phyloP scores from a whole-genome alignment of 2,797 vertebrate species.

The Salarias fasciatus region DNA sequence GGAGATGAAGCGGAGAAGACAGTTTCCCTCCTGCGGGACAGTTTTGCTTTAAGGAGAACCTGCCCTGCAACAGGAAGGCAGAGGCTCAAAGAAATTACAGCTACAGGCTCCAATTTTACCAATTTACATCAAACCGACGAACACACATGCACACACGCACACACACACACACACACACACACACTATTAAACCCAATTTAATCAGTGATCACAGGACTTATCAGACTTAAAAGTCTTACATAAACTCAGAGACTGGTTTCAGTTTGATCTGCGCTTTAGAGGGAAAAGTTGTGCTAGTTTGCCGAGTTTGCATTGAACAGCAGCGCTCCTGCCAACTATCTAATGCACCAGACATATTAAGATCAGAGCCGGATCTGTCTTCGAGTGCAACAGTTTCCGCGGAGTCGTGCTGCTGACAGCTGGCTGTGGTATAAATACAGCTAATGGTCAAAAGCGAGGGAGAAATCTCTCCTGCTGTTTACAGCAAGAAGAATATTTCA shows the following conservation, averaged over 20 bases:
- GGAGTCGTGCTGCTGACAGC: conserved; percentile 1
- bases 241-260: conserved; percentile 59
- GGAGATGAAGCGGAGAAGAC: too few species aligned
- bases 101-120: conserved; percentile 64
- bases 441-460: conserved; percentile 14
- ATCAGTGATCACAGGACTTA: conserved; percentile 63
- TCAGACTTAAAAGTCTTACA: conserved; percentile 49
- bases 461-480: conserved; percentile 37
- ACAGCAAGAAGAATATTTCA: conserved; percentile 16
- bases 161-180: neutral
- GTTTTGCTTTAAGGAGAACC: neutral
- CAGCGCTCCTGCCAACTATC: conserved; percentile 46
- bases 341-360: conserved; percentile 44
- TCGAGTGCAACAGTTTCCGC: conserved; percentile 10
- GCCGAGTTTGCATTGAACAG: conserved; percentile 50
- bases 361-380: conserved; percentile 49
- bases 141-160: conserved; percentile 11
- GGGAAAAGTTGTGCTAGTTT: conserved; percentile 37
- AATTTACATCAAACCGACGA: conserved; percentile 70
- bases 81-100: conserved; percentile 17
- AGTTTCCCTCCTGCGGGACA: too few species aligned
- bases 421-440: conserved; percentile 34
- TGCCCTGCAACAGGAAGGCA: conserved; percentile 5
- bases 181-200: conserved; percentile 65
- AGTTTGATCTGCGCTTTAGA: conserved; percentile 58